Conservation (phyloP, 2,888 invertebrate genomes). For the Ormyrus rosae region DNA sequence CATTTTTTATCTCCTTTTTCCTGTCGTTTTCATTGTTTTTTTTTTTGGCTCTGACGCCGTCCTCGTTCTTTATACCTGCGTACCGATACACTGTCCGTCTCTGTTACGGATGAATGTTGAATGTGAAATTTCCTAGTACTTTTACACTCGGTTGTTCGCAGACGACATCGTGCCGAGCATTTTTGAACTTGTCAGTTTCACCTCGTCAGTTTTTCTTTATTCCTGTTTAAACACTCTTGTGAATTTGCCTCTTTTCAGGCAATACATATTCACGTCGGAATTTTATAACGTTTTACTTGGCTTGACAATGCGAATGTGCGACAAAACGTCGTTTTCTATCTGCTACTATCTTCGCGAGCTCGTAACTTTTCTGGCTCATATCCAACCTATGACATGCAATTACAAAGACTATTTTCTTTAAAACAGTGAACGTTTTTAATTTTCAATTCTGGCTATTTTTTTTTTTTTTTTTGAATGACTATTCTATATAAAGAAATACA, state of each 20-base stretch:
- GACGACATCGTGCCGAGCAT: not conserved
- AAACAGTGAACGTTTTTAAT: too few species aligned
- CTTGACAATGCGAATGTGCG: not conserved
- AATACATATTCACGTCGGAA: not conserved
- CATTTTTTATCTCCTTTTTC: conserved; percentile 40
- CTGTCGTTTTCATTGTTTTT: conserved; percentile 31
- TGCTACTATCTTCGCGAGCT: too few species aligned
- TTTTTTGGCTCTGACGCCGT: conserved; percentile 4
- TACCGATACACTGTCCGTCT: not conserved
- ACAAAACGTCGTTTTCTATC: not conserved
- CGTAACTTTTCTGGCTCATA: too few species aligned
- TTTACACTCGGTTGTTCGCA: conserved; percentile 4
- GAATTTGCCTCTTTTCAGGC: not conserved
- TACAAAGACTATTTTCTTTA: too few species aligned
- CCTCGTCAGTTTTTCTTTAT: conserved; percentile 44
- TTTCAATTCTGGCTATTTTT: too few species aligned
- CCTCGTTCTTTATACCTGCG: not conserved
- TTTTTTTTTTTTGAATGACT: too few species aligned
- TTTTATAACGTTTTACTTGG: conserved; percentile 24
- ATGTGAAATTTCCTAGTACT: conserved; percentile 41
- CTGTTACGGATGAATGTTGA: conserved; percentile 30
- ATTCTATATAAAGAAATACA: too few species aligned
- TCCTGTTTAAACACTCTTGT: conserved; percentile 20
- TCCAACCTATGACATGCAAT: too few species aligned
- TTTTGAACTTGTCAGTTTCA: conserved; percentile 41